Evolutionary conservation across 2,113 vertebrate species (phyloP).

Genomic region (Camelus dromedarius): DNA sequence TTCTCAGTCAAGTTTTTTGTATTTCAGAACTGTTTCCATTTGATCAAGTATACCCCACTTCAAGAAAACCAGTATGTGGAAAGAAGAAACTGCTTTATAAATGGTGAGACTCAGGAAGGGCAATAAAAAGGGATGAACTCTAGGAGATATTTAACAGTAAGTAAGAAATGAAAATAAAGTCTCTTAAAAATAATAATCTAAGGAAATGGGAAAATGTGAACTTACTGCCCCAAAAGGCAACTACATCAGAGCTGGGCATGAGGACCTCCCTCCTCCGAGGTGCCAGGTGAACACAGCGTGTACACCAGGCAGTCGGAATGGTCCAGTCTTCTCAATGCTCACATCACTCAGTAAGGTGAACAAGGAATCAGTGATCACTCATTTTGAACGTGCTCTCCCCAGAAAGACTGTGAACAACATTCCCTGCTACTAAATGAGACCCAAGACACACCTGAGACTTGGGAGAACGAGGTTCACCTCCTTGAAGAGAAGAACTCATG

Average conservation of each 20-base stretch:
- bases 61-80: neutral
- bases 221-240: neutral
- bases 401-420: neutral
- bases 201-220: neutral
- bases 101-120: neutral
- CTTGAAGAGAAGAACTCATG: neutral
- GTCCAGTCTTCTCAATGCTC: neutral
- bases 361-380: neutral
- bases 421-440: neutral
- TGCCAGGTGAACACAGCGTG: accelerated
- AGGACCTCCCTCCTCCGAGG: neutral
- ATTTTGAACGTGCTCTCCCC: neutral
- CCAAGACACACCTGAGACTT: neutral
- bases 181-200: neutral
- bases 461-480: neutral
- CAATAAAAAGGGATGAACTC: neutral
- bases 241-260: neutral
- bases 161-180: neutral
- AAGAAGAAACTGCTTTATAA: neutral
- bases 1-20: neutral
- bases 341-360: neutral
- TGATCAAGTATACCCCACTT: neutral
- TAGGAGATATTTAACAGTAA: neutral
- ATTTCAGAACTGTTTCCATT: neutral
- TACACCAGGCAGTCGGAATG: accelerated